A percentile compares a stretch with the other conserved stretches of the same genome.
phyloP scores from a whole-genome alignment of 2,113 vertebrate genomes.

The Rhagologus leucostigma region DNA sequence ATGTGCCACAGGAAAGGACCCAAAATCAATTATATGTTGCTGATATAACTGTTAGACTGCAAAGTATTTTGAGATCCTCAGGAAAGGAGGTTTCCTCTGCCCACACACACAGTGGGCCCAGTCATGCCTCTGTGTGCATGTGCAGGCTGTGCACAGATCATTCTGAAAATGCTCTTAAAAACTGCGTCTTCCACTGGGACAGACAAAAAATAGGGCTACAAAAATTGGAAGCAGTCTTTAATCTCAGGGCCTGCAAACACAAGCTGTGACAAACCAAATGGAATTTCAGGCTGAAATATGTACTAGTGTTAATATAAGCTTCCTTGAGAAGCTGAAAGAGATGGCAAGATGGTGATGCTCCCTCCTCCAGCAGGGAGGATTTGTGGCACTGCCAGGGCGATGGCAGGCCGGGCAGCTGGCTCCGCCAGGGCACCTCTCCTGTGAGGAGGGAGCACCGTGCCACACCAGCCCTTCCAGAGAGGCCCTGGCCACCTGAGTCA shows the following conservation, averaged over 20 bases:
- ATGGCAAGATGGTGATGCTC: fast-evolving
- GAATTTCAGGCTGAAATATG: background rate
- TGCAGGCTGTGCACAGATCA: background rate
- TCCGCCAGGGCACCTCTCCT: background rate
- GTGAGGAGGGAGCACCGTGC: fast-evolving
- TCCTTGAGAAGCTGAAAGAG: background rate
- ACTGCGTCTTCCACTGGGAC: background rate
- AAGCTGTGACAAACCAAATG: background rate
- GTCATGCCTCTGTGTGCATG: background rate
- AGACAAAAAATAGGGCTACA: background rate
- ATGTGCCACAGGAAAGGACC: background rate
- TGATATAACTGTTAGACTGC: background rate
- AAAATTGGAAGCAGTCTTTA: background rate
- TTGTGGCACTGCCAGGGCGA: background rate
- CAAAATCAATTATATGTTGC: background rate
- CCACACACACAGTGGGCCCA: no score
- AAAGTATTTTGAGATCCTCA: background rate
- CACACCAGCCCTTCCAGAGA: fast-evolving
- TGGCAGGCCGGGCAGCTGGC: fast-evolving
- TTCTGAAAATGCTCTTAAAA: background rate
- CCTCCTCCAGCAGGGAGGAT: background rate
- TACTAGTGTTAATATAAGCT: background rate
- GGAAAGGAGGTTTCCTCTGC: background rate
- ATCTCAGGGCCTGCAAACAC: background rate
- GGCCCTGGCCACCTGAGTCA: background rate